These are phyloP conservation scores for Myotis pilosus DNA, from an alignment of 2,797 vertebrate species.

Conservation along the genomic window DNA sequence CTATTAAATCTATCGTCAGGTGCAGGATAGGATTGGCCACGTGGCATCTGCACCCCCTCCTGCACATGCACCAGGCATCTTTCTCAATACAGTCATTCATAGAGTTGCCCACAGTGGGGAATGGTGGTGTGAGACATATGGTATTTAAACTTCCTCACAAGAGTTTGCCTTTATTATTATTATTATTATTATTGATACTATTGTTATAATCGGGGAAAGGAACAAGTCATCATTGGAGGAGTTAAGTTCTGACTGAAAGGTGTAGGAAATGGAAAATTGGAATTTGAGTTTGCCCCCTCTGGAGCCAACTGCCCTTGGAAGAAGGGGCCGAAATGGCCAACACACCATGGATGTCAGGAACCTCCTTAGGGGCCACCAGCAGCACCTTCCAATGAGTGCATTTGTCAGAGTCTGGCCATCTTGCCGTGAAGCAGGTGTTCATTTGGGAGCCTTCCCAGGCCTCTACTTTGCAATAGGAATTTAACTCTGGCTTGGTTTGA, in stretches of 20 bases:
- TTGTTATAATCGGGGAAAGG: background rate
- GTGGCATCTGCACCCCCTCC: fast-evolving
- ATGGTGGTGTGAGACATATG: background rate
- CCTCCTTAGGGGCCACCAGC: background rate
- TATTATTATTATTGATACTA: background rate
- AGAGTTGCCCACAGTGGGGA: background rate
- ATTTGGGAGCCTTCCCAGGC: constrained; percentile 51
- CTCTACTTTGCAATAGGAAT: constrained; percentile 48
- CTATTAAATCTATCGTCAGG: background rate
- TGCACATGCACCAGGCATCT: fast-evolving
- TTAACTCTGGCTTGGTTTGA: constrained; percentile 69
- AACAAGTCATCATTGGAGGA: background rate
- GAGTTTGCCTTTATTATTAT: background rate
- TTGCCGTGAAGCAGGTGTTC: constrained; percentile 52
- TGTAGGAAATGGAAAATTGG: background rate
- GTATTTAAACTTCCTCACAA: background rate
- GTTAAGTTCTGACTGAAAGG: background rate
- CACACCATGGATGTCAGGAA: fast-evolving
- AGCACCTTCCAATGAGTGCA: background rate
- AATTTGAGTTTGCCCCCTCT: too few relatives aligned
- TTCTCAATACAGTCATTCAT: background rate
- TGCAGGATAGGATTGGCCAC: background rate
- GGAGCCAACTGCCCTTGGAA: background rate
- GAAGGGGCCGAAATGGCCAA: background rate
- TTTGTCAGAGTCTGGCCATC: background rate